Base-by-base conservation (phyloP, 2,888 invertebrate species). In the Tricholauxania praeusta region DNA sequence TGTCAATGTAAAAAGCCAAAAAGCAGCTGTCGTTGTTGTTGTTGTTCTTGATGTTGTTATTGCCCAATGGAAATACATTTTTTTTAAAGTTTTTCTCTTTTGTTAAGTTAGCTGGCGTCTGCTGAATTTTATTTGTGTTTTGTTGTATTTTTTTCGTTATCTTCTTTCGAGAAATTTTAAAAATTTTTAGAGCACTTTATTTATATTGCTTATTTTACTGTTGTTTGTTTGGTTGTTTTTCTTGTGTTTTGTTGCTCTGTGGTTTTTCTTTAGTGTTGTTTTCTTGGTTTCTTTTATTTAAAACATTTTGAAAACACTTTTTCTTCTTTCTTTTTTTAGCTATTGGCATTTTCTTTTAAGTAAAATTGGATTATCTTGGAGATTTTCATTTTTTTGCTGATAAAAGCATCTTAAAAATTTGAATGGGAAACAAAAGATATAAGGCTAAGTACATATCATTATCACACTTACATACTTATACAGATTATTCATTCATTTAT, bases 1-100 rank as follows among this genome's bases (percentile, higher is more conserved):
- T 80, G 82, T 83, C 83, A 84, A 78, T 79, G 82, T 79, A 79
- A 86, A 79, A 78, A 84, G 79, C 82, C 84, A 83, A 81, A 83
- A 80, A 77, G 82, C 76, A 77, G 81, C 76, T 22, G 57, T 48
- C 28, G 17, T 67, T 55, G 69, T 32, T 51, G 63, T 47, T 63
- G 8, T 53, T 73, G 63, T 75, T 75, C 71, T 72, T 32, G 55
- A 47, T 68, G 49, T 32, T 73, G 39, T 63, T 55, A 48, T 62
- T 19, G 52, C 77, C 79, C 80, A 79, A 74, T 79, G 78, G 79
- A 84, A 82, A 79, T 81, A 80, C 83, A 83, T 83, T 72, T 75
- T 76, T 55, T 1, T 32, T 28, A 3, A 14, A n/a, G 15, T 39
- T 17, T 57, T 53, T 53, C 3, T 51, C 22, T 48, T 12, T 47